Evolutionary conservation across 2,888 invertebrate species (phyloP), one percentile per base, ranked within the genome.

Genomic region (Tubulanus polymorphus): DNA sequence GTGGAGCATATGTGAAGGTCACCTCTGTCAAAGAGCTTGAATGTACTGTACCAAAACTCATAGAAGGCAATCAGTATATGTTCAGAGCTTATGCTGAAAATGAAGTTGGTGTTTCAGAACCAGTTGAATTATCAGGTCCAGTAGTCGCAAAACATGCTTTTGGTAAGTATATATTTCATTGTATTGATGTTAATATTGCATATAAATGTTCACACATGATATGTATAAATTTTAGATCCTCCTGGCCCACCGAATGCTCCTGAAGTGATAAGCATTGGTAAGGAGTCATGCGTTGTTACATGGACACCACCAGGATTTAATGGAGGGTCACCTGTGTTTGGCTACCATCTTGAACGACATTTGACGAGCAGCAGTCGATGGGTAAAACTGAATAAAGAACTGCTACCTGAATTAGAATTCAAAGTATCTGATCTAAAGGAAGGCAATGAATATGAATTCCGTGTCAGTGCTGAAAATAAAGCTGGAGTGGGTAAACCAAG

Each of bases 31-130:
- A 62, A 26, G 55, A 62, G 3, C 63, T 68, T 32, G 68, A 69
- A 37, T 59, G 67, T 54, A 62, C 62, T 23, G 68, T 72, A 29
- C 61, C 66, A 6, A 70, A 87, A 74, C 82, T 94, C 55, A 85
- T 87, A 62, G 88, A 89, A 75, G 88, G 90, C 72, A 84, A 85
- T 41, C 87, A 90, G 72, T 94, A 94, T 74, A 85, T 89, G 81
- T 92, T 94, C 84, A 84, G 91, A 63, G 86, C 94, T 18, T 85
- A 87, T 70, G 93, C 93, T 1, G 86, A 87, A 65, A 94, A 94
- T 80, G 87, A 89, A 10, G 85, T 91, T 53, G 93, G 93, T 5
- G 81, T 84, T 48, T 90, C 93, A 50, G 90, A 91, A 65, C 88
- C 90, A 20, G 82, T 88, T 47, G 88, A 89, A 77, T 90, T 93